Conservation (phyloP, 2,888 invertebrate genomes). For the Altica lythri region DNA sequence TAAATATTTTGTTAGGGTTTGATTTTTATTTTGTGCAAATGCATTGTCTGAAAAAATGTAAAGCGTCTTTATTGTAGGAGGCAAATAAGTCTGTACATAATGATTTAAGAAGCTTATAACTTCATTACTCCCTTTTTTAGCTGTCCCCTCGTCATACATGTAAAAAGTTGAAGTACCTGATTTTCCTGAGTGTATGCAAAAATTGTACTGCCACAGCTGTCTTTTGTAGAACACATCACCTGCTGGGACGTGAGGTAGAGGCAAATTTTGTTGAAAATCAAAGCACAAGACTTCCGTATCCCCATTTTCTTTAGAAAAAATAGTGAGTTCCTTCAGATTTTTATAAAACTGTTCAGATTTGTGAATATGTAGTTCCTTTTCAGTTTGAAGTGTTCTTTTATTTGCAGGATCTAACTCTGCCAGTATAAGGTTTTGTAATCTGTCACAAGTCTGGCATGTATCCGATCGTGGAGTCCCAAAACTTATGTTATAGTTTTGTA, state of each 20-base stretch:
- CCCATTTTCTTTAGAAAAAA: slow-evolving; percentile 29
- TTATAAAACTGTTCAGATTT: slow-evolving; percentile 37
- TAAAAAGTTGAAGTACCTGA: slow-evolving; percentile 17
- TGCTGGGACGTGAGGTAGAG: slow-evolving; percentile 31
- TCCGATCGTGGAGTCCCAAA: too few species aligned
- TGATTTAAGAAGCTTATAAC: slow-evolving; percentile 23
- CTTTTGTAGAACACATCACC: slow-evolving; percentile 39
- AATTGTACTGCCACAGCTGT: slow-evolving; percentile 33
- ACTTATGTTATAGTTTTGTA: neutral
- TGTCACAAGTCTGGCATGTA: neutral
- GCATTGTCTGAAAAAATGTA: slow-evolving; percentile 32
- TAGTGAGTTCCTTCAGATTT: slow-evolving; percentile 32
- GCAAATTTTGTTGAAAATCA: slow-evolving; percentile 40
- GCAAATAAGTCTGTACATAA: too few species aligned
- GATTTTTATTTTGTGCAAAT: slow-evolving; percentile 34
- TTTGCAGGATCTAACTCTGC: neutral
- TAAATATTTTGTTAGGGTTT: slow-evolving; percentile 25
- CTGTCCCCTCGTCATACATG: slow-evolving; percentile 33
- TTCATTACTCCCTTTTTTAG: slow-evolving; percentile 30
- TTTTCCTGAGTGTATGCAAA: slow-evolving; percentile 30
- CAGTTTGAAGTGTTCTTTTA: neutral
- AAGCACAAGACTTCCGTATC: slow-evolving; percentile 37
- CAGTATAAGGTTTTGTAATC: neutral
- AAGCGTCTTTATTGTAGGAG: neutral
- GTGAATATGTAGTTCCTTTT: neutral